These are phyloP conservation scores for Mormyrus lacerda DNA, from an alignment of 2,113 vertebrate genomes.

Conservation along the genomic window DNA sequence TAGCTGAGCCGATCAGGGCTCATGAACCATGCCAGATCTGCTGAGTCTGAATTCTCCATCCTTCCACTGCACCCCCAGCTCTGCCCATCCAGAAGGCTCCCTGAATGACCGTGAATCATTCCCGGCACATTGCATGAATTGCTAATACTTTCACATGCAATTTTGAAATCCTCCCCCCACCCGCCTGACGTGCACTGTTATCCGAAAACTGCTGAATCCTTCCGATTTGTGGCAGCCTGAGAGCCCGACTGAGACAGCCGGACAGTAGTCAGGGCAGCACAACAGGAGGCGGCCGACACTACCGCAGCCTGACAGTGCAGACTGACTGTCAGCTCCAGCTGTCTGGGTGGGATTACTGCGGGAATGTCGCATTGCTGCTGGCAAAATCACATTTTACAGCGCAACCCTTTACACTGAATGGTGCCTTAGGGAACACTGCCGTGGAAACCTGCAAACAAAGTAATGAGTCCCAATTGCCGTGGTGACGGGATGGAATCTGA, in stretches of 20 bases:
- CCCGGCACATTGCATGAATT: background rate
- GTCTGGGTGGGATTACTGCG: background rate
- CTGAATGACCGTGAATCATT: background rate
- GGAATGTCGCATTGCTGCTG: background rate
- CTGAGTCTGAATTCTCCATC: constrained; percentile 1
- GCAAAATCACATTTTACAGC: background rate
- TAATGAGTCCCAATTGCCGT: background rate
- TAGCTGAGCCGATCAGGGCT: background rate
- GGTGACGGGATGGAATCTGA: background rate
- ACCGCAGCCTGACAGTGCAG: background rate
- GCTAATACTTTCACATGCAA: background rate
- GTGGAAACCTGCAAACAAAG: background rate
- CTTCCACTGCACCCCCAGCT: background rate
- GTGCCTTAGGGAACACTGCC: background rate
- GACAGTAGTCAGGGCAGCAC: background rate
- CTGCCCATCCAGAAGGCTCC: background rate
- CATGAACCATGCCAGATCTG: background rate
- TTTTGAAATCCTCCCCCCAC: background rate
- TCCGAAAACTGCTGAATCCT: background rate
- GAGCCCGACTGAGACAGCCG: background rate
- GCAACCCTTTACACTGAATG: background rate
- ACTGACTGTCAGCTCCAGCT: background rate
- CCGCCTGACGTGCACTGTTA: background rate
- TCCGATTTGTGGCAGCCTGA: background rate
- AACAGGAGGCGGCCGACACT: background rate